Conservation (phyloP, 2,797 vertebrate genomes). For the Danio choprae region DNA sequence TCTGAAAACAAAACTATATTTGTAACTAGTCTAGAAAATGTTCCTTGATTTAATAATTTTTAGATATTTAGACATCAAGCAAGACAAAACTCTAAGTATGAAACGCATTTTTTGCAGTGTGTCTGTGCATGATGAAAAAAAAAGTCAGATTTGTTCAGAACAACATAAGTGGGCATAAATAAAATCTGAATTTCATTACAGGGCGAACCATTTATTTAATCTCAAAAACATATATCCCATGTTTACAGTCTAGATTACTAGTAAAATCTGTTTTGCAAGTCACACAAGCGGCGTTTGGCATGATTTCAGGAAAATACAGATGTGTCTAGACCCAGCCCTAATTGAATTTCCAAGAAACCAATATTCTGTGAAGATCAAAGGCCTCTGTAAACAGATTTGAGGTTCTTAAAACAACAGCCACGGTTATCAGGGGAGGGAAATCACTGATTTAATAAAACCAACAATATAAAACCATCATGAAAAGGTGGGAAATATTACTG, state of each 20-base stretch:
- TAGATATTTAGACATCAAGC: too few species aligned
- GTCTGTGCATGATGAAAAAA: too few species aligned
- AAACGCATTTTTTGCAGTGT: too few species aligned
- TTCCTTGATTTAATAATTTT: too few species aligned
- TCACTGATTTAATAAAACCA: slow-evolving; percentile 3
- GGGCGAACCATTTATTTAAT: background rate
- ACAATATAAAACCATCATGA: background rate
- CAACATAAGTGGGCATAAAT: background rate
- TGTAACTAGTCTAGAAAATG: too few species aligned
- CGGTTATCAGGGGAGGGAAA: background rate
- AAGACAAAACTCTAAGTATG: too few species aligned
- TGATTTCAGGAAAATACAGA: slow-evolving; percentile 16
- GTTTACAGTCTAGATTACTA: background rate
- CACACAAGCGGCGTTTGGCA: background rate
- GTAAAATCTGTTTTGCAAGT: background rate
- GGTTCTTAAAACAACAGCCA: slow-evolving; percentile 12
- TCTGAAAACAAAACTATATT: too few species aligned
- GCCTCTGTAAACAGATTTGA: background rate
- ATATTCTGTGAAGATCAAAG: slow-evolving; percentile 25
- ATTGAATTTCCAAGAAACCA: slow-evolving; percentile 20
- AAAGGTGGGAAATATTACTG: background rate
- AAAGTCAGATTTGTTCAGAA: background rate
- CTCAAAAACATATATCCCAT: background rate
- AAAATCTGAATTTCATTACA: background rate
- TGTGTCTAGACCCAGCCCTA: slow-evolving; percentile 24